Conservation (phyloP, 2,797 vertebrate genomes). For the Chaetodon trifasciatus region DNA sequence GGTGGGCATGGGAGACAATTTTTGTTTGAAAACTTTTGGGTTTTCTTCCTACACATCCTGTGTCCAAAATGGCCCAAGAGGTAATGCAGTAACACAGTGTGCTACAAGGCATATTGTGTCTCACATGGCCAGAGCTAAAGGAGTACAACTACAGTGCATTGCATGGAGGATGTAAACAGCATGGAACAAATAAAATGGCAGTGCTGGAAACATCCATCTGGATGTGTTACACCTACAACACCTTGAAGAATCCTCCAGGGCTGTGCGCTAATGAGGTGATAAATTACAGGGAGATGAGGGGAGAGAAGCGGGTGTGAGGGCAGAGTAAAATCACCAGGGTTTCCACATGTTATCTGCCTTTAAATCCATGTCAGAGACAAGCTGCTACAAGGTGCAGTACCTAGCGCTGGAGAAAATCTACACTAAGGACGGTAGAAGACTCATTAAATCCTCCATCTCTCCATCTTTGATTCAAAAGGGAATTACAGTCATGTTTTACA, state of each 20-base stretch:
- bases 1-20: constrained; percentile 34
- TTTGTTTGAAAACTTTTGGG: constrained; percentile 47
- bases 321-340: constrained; percentile 46
- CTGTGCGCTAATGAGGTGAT: constrained; percentile 73
- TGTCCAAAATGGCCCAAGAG: constrained; percentile 20
- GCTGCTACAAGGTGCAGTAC: constrained; percentile 43
- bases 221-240: constrained; percentile 50
- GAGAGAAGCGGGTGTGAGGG: constrained; percentile 42
- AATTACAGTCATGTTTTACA: neutral
- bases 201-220: constrained; percentile 38
- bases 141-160: constrained; percentile 4
- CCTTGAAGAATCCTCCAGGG: constrained; percentile 65
- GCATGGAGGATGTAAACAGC: constrained; percentile 47
- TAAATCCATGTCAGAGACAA: constrained; percentile 55
- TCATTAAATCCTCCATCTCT: constrained; percentile 46
- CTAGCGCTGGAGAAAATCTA: constrained; percentile 30
- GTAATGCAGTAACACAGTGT: constrained; percentile 3
- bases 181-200: constrained; percentile 49
- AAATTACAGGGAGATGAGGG: constrained; percentile 51
- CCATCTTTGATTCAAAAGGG: constrained; percentile 39
- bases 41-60: constrained; percentile 24
- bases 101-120: constrained; percentile 8
- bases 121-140: constrained; percentile 7
- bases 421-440: constrained; percentile 23
- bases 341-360: constrained; percentile 47